Evolutionary conservation across 2,888 invertebrate genomes (phyloP), one percentile per base, ranked within the genome.

Genomic region (Carcina quercana): DNA sequence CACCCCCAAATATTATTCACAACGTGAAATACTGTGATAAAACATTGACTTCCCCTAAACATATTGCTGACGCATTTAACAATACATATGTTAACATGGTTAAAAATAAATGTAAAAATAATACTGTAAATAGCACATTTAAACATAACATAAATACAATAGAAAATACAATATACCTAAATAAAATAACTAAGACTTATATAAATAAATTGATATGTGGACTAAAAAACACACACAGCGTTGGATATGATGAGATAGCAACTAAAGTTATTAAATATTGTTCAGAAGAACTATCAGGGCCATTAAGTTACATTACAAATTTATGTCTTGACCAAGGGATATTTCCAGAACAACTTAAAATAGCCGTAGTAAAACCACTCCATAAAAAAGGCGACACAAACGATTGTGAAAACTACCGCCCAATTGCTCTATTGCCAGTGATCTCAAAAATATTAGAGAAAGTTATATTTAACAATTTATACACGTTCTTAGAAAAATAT

Each of bases 381-480:
- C 13, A 12, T 13, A 25, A 25, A 12, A 25, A 12, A 13, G 25
- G 25, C 8, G 13, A 12, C 5, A 25, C 11, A 12, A 13, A 25
- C 2, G n/a, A 12, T 8, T 25, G 25, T 25, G 13, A 10, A 13
- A 25, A 25, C n/a, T 25, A 25, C 25, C 25, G 25, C n/a, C 25
- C 25, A 3, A 25, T 25, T 12, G 25, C 25, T 12, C 8, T 25
- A 4, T 12, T 25, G 3, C 25, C 25, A 5, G 25, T 25, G 6
- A 25, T 25, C 5, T 25, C 25, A 12, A 25, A 25, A 25, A 12
- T 25, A 12, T 25, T 25, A 12, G 25, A 25, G 8, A 25, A 13
- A 8, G 25, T 25, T 5, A 10, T 25, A 5, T 12, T 7, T 25
- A 5, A 25, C 25, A 10, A n/a, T n/a, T n/a, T n/a, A n/a, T n/a